Evolutionary conservation across 2,113 vertebrate species (phyloP).

Genomic region (Rana temporaria): DNA sequence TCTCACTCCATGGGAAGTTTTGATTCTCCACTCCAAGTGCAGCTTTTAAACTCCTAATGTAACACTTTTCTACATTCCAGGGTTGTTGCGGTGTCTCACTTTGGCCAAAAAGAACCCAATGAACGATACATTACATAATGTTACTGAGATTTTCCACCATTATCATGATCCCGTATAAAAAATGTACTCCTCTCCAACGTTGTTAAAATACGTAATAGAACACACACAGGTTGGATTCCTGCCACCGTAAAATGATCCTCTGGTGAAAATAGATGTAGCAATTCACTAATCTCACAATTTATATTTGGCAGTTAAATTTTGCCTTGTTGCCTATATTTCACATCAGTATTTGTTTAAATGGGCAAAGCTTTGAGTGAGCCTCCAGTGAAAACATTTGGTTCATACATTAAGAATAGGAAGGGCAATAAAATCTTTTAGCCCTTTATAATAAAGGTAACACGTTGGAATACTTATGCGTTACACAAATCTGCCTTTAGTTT

Average conservation of each 20-base stretch:
- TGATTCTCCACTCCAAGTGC: not conserved
- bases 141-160: conserved; percentile 44
- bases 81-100: conserved; percentile 15
- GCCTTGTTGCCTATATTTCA: conserved; percentile 30
- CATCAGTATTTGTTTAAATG: conserved; percentile 34
- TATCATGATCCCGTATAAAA: conserved; percentile 14
- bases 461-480: conserved; percentile 16
- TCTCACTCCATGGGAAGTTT: not conserved
- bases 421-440: conserved; percentile 36
- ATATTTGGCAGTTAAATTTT: conserved; percentile 44
- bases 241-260: conserved; percentile 51
- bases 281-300: conserved; percentile 55
- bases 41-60: not conserved
- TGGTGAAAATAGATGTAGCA: conserved; percentile 54
- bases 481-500: conserved; percentile 10
- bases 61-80: not conserved
- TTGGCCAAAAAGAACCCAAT: conserved; percentile 21
- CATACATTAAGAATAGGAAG: conserved; percentile 44
- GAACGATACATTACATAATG: conserved; percentile 26
- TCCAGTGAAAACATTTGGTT: conserved; percentile 53
- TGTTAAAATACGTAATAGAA: conserved; percentile 38
- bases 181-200: conserved; percentile 26
- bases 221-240: conserved; percentile 46
- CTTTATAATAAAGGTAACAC: conserved; percentile 35
- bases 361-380: conserved; percentile 44